phyloP scores from a whole-genome alignment of 2,888 invertebrate species.

The Lithophane ornitopus region DNA sequence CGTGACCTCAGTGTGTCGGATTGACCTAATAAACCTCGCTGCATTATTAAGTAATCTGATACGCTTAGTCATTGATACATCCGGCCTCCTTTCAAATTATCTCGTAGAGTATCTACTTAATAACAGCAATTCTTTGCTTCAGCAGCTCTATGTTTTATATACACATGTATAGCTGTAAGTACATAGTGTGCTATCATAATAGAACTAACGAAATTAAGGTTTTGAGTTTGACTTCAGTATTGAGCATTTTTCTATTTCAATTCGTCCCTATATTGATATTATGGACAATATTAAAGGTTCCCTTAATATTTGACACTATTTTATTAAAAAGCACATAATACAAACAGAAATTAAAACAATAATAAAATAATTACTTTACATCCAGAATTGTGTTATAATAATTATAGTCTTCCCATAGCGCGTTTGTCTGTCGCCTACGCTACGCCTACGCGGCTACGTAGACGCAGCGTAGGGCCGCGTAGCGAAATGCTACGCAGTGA shows the following conservation, averaged over 20 bases:
- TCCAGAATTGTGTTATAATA: not conserved
- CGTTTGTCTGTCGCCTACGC: not conserved
- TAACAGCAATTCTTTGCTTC: constrained; percentile 62
- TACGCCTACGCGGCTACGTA: constrained; percentile 7
- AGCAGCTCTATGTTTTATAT: constrained; percentile 34
- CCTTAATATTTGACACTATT: not conserved
- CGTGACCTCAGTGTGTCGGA: constrained; percentile 63
- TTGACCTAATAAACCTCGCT: constrained; percentile 57
- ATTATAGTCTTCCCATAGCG: no score
- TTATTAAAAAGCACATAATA: not conserved
- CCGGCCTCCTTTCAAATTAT: constrained; percentile 76
- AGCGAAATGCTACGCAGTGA: constrained; percentile 5
- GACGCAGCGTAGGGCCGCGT: constrained; percentile 2
- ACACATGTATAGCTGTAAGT: not conserved
- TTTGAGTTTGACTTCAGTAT: not conserved
- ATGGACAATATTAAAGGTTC: not conserved
- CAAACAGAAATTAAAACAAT: not conserved
- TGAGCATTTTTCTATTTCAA: no score
- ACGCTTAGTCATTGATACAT: constrained; percentile 76
- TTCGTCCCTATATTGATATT: not conserved
- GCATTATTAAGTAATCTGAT: constrained; percentile 76
- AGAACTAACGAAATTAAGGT: not conserved
- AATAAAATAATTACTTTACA: not conserved
- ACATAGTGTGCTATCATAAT: constrained; percentile 5
- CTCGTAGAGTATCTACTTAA: constrained; percentile 52